Base-by-base conservation (phyloP, 1,140 invertebrate genomes). In the Reticulitermes speratus region DNA sequence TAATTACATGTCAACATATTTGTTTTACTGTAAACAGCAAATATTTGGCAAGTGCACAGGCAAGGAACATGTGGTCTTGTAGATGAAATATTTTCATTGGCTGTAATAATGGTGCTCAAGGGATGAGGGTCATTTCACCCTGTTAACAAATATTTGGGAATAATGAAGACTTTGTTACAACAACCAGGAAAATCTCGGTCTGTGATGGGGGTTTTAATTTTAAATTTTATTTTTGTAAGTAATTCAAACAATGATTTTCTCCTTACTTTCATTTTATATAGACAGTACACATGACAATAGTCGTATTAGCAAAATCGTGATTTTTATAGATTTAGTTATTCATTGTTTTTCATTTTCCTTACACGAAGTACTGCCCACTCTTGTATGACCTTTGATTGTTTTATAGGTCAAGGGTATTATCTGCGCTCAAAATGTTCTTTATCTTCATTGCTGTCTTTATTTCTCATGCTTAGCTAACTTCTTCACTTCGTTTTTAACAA, bases 381-480 rank as follows among this genome's bases (percentile, higher is more conserved):
- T 32, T 44, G 44, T 52, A 30, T 84, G 83, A 84, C 83, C 83
- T 84, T 16, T 44, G 38, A 84, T 84, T 84, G 83, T 84, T 45
- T 52, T 84, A 30, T 84, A 52, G 83, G 83, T 84, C 83, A 84
- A 19, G 83, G 83, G 1, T 12, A 44, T 19, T 8, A 84, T 84
- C 38, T 32, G 8, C 23, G 48, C 23, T 44, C 16, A 45, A 52
- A 84, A 30, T 9, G 6, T 30, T 25, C 38, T 12, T 9, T 1
- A 30, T 30, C 83, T 30, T 44, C 3, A 75, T 8, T 16, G 25
- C 25, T 75, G 30, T 75, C 65, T 75, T 75, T 14, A 75, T 30
- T 30, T 75, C 16, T 30, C n/a, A 75, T 75, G 7, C 65, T 30
- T 75, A 55, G 3, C 19, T 55, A 55, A 38, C 9, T 55, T 5